Base-by-base conservation (phyloP, 2,888 invertebrate species). In the Aspidiotus destructor region DNA sequence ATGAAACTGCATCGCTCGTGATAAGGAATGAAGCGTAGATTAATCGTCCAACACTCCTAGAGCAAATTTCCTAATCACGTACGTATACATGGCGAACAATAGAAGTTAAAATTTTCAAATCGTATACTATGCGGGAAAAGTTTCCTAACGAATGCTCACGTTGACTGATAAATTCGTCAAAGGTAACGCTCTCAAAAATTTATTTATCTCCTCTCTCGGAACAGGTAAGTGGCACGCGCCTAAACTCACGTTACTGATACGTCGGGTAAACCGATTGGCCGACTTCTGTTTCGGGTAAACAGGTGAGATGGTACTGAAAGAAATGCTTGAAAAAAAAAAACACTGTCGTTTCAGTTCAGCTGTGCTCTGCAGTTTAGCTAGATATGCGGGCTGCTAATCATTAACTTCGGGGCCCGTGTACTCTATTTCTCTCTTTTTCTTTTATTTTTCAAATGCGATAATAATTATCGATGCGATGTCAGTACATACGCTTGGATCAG, bases 341-440 rank as follows among this genome's bases (percentile, higher is more conserved):
- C 48, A 62, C 62, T 52, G 62, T 42, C 62, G 62, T 62, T 62
- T 62, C 41, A 62, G 52, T 62, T 62, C 62, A 62, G 62, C 62
- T 62, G 62, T 62, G 52, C 62, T 62, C 62, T 48, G 28, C 28
- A 28, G 28, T 28, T 28, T 52, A 62, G 62, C 52, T 62, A 62
- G 62, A 62, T 62, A 62, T 62, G 62, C 62, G 62, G 62, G 62
- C 62, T 28, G 62, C 62, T 62, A 62, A 62, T 62, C 62, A 62
- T 62, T 62, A 62, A 62, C 62, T 62, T 48, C 62, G 52, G 52
- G 48, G 62, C 62, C 62, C 62, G 62, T 62, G 62, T 62, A 62
- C 62, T 62, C 52, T 62, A 52, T 7, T 48, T 62, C 52, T 62
- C 42, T 61, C 44, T 42, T 61, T 61, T 28, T 62, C 52, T 52